Evolutionary conservation across 2,113 vertebrate species (phyloP).

Genomic region (Podiceps cristatus): DNA sequence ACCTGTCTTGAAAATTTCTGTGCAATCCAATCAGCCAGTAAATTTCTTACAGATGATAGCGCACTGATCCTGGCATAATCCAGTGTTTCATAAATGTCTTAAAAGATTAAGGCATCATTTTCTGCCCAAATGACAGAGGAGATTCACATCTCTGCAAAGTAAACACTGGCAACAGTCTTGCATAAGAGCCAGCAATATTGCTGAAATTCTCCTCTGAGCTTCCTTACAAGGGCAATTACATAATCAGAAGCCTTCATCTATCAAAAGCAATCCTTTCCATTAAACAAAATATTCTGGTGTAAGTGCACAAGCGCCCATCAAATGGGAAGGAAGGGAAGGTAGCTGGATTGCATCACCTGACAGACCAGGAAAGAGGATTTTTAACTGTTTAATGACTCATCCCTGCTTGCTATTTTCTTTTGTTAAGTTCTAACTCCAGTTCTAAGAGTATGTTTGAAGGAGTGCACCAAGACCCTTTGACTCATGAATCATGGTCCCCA

Average conservation of each 20-base stretch:
- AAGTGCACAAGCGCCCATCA: neutral
- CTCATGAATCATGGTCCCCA: neutral
- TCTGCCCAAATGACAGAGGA: constrained; percentile 51
- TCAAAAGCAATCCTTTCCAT: constrained; percentile 39
- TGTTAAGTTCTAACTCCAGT: neutral
- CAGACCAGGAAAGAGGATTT: neutral
- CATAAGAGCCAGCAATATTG: constrained; percentile 34
- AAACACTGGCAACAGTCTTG: constrained; percentile 49
- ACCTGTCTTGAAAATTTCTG: constrained; percentile 41
- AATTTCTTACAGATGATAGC: constrained; percentile 61
- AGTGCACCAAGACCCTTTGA: neutral
- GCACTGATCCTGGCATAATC: constrained; percentile 41
- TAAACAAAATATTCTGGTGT: neutral
- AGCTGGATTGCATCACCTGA: neutral
- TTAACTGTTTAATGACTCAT: neutral
- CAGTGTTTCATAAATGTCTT: constrained; percentile 70
- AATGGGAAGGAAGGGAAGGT: neutral
- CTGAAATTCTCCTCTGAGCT: constrained; percentile 34
- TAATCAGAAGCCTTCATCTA: constrained; percentile 44
- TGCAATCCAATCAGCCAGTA: constrained; percentile 42
- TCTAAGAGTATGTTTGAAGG: neutral
- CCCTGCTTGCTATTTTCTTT: neutral
- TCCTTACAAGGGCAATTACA: constrained; percentile 57
- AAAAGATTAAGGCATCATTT: constrained; percentile 62
- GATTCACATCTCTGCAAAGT: constrained; percentile 50